A percentile compares a stretch with the other conserved stretches of the same genome.
These are phyloP conservation scores for Aphelenchoides besseyi DNA, from an alignment of 1,140 invertebrate species.

Conservation along the genomic window DNA sequence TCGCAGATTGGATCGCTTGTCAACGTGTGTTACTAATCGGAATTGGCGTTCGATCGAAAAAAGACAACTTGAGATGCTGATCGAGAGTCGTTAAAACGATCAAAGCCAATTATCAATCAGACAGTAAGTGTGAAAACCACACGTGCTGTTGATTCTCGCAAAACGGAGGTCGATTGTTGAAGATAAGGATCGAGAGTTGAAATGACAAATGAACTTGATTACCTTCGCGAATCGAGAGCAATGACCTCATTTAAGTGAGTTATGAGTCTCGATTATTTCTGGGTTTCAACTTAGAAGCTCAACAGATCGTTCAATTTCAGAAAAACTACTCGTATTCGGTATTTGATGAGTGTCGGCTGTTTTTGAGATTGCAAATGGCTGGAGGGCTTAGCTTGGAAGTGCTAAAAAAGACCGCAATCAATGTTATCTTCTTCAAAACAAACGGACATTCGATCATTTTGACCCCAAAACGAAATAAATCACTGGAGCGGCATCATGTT, in stretches of 20 bases:
- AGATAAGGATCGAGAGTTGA: neutral
- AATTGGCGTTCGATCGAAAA: too few relatives aligned
- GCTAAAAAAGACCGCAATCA: neutral
- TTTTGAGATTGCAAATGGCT: too few relatives aligned
- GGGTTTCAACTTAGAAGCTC: too few relatives aligned
- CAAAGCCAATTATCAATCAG: neutral
- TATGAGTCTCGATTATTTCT: too few relatives aligned
- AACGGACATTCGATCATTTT: neutral
- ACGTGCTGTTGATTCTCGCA: neutral
- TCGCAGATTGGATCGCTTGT: too few relatives aligned
- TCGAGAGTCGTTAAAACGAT: neutral
- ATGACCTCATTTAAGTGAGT: conserved; percentile 1
- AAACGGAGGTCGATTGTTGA: neutral
- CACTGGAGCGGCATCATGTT: neutral
- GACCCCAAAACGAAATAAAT: neutral
- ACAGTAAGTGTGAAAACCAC: neutral
- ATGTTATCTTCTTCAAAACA: neutral
- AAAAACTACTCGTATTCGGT: too few relatives aligned
- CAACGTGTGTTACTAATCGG: too few relatives aligned
- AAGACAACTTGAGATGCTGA: neutral
- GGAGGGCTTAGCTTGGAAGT: too few relatives aligned
- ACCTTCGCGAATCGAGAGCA: neutral
- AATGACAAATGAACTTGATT: neutral
- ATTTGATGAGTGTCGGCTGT: too few relatives aligned
- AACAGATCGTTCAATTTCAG: too few relatives aligned